Evolutionary conservation across 2,888 invertebrate genomes (phyloP).

Genomic region (Ectropis crepuscularia): DNA sequence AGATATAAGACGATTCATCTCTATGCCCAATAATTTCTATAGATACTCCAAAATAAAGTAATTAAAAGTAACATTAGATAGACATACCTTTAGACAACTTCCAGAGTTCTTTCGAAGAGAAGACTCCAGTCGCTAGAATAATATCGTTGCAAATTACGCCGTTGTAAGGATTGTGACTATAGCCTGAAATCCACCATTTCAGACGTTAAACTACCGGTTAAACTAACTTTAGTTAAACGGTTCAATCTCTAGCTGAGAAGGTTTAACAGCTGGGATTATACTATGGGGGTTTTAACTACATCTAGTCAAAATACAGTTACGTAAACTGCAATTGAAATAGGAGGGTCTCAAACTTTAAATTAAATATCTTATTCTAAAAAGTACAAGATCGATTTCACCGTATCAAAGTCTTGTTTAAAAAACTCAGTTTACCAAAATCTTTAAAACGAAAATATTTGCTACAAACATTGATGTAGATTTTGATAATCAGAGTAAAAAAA

Average conservation of each 20-base stretch:
- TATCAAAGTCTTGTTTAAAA: too few relatives aligned
- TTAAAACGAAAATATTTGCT: too few relatives aligned
- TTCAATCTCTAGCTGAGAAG: background rate
- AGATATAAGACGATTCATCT: too few relatives aligned
- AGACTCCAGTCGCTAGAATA: constrained; percentile 99
- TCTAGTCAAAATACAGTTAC: background rate
- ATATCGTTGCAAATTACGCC: constrained; percentile 99
- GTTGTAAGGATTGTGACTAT: constrained; percentile 98
- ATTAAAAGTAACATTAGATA: background rate
- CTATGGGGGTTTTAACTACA: background rate
- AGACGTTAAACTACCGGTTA: constrained; percentile 44
- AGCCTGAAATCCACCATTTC: constrained; percentile 86
- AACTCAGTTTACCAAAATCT: too few relatives aligned
- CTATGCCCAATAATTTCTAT: too few relatives aligned
- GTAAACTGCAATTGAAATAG: background rate
- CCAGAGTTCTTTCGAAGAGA: constrained; percentile 99
- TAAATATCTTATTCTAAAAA: too few relatives aligned
- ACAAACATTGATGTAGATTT: too few relatives aligned
- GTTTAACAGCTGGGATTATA: background rate
- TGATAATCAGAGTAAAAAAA: too few relatives aligned
- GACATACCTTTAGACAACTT: constrained; percentile 96
- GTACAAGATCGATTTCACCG: too few relatives aligned
- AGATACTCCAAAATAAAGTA: too few relatives aligned
- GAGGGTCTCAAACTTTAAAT: constrained; percentile 3
- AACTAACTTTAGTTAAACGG: background rate